Evolutionary conservation across 1,140 invertebrate genomes (phyloP), one percentile per base, ranked within the genome.

Genomic region (Drosophila kepulauana): DNA sequence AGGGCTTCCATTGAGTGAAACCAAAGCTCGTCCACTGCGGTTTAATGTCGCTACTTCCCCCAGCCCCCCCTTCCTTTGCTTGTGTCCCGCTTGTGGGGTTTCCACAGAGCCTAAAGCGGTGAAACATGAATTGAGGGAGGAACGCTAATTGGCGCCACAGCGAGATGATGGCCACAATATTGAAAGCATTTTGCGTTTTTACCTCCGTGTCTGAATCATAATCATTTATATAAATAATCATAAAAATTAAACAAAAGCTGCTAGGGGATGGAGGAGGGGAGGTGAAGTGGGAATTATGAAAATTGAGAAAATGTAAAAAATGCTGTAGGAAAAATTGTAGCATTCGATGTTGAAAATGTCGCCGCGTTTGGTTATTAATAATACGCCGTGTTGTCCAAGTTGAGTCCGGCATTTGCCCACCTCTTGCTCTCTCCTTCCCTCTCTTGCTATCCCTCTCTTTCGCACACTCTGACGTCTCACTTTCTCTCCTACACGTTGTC

Each of bases 151-250:
- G 74, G 61, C 52, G 30, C 11, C 68, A 41, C 48, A 13, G 35
- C 48, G 49, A 59, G 41, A 13, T 48, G 28, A 28, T 48, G 56
- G 54, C 57, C 30, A 30, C 70, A 59, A 35, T 51, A 65, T 64
- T 48, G 49, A 38, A 51, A 68, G 54, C 66, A 10, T 41, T 70
- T 62, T 35, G 48, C 48, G 59, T 64, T 56, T 25, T 57, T 43
- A 70, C 64, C 64, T 58, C 16, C 4, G 33, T 10, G 4, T 25
- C 20, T 25, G 7, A 54, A 54, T 68, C 56, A 68, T 57, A 61
- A 68, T 46, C 61, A 74, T 74, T 62, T 65, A 61, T 65, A 63
- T 70, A 63, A 63, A 73, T 64, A 62, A 71, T 66, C 61, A 57
- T 43, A 54, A 61, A 76, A 76, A 57, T 74, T 76, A 72, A 56